Conservation (phyloP, 2,113 vertebrate genomes). For the Platichthys flesus region DNA sequence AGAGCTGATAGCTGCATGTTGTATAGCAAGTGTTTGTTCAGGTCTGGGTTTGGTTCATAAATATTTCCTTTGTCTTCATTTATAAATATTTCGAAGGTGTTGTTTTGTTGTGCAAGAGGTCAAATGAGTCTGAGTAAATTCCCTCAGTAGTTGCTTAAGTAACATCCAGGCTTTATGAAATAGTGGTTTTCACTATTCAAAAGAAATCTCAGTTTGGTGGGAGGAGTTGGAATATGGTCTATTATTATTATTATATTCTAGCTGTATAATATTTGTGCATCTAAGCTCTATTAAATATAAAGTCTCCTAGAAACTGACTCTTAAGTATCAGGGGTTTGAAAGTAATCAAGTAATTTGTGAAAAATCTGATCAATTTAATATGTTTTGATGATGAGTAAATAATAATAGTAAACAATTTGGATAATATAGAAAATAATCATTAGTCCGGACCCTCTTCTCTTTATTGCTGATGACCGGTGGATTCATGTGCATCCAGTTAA, state of each 20-base stretch:
- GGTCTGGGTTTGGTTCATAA: background rate
- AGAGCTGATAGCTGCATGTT: slow-evolving; percentile 2
- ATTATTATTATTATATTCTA: no score
- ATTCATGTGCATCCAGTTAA: background rate
- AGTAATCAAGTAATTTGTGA: background rate
- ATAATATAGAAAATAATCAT: background rate
- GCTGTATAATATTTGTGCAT: no score
- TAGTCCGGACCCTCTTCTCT: background rate
- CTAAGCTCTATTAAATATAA: no score
- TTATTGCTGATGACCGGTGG: background rate
- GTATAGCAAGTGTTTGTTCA: slow-evolving; percentile 2
- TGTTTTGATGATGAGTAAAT: background rate
- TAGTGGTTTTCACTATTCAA: background rate
- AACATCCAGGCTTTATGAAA: background rate
- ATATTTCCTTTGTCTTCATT: background rate
- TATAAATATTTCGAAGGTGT: background rate
- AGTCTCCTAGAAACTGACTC: slow-evolving; percentile 13
- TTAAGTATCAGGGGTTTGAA: background rate
- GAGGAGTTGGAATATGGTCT: background rate
- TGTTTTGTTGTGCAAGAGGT: background rate
- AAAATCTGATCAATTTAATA: background rate
- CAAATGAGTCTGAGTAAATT: slow-evolving; percentile 8
- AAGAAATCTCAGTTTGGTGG: slow-evolving; percentile 2
- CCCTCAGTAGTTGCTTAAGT: slow-evolving; percentile 4
- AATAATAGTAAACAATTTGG: background rate